A percentile compares a stretch with the other conserved stretches of the same genome.
These are phyloP conservation scores for Drosophila subquinaria DNA, from an alignment of 2,888 invertebrate species.

Conservation along the genomic window DNA sequence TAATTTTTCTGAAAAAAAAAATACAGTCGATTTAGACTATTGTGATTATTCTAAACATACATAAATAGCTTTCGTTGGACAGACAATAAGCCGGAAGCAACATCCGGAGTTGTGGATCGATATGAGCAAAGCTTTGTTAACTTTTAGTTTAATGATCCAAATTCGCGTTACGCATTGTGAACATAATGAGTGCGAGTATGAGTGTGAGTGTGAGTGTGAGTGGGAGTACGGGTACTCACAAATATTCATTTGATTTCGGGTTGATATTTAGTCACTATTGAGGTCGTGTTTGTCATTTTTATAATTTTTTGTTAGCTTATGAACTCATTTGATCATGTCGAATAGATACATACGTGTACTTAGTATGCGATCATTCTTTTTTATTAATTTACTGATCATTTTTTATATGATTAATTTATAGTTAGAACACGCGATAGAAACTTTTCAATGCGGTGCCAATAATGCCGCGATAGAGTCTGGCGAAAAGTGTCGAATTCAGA, in stretches of 20 bases:
- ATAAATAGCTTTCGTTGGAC: slow-evolving; percentile 66
- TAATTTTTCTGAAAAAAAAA: background rate
- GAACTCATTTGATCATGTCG: slow-evolving; percentile 66
- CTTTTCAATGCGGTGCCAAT: slow-evolving; percentile 37
- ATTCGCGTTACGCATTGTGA: slow-evolving; percentile 82
- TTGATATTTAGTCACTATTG: slow-evolving; percentile 63
- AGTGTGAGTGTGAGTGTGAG: slow-evolving; percentile 21
- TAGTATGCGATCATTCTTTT: slow-evolving; percentile 4
- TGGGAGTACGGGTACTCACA: slow-evolving; percentile 26
- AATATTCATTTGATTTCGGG: slow-evolving; percentile 44
- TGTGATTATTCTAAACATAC: slow-evolving; percentile 71
- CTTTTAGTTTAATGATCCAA: slow-evolving; percentile 78
- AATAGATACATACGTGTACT: slow-evolving; percentile 16
- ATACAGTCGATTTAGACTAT: slow-evolving; percentile 37
- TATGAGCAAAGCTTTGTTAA: slow-evolving; percentile 75
- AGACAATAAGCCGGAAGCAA: slow-evolving; percentile 84
- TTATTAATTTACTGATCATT: background rate
- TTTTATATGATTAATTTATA: slow-evolving; percentile 2
- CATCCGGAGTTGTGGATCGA: slow-evolving; percentile 83
- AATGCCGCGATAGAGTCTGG: slow-evolving; percentile 50
- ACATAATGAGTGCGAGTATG: slow-evolving; percentile 58
- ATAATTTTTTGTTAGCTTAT: slow-evolving; percentile 45
- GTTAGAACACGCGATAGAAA: slow-evolving; percentile 53
- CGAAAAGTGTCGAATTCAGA: slow-evolving; percentile 10
- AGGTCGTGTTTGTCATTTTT: slow-evolving; percentile 59